phyloP scores from a whole-genome alignment of 2,797 vertebrate species.

The Glossophaga mutica region DNA sequence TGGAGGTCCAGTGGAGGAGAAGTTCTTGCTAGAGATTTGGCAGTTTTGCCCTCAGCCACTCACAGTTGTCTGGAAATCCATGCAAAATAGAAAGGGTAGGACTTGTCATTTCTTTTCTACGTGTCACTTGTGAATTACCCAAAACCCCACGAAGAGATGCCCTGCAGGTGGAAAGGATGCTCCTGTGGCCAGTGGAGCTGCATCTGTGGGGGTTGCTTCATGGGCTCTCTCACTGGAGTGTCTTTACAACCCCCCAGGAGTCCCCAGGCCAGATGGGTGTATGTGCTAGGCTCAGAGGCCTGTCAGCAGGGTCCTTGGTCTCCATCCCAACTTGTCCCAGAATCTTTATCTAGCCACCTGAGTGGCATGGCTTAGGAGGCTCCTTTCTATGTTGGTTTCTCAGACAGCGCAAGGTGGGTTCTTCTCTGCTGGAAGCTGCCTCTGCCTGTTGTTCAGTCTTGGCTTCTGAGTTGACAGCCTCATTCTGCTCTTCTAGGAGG shows the following conservation, averaged over 20 bases:
- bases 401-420: background rate
- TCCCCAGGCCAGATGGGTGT: fast-evolving
- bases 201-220: background rate
- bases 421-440: background rate
- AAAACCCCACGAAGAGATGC: background rate
- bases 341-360: background rate
- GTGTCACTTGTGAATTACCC: background rate
- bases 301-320: too few species aligned
- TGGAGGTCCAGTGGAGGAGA: background rate
- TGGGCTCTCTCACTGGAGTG: background rate
- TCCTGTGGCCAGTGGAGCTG: background rate
- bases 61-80: background rate
- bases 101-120: background rate
- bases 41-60: background rate
- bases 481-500: background rate
- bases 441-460: fast-evolving
- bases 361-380: background rate
- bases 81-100: background rate
- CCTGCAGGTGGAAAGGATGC: background rate
- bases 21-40: background rate
- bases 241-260: background rate
- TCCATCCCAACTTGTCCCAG: background rate
- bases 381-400: fast-evolving
- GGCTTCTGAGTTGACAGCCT: fast-evolving
- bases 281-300: background rate